A percentile compares a stretch with the other conserved stretches of the same genome.
These are phyloP conservation scores for Halictus ligatus DNA, from an alignment of 2,888 invertebrate species.

Conservation along the genomic window DNA sequence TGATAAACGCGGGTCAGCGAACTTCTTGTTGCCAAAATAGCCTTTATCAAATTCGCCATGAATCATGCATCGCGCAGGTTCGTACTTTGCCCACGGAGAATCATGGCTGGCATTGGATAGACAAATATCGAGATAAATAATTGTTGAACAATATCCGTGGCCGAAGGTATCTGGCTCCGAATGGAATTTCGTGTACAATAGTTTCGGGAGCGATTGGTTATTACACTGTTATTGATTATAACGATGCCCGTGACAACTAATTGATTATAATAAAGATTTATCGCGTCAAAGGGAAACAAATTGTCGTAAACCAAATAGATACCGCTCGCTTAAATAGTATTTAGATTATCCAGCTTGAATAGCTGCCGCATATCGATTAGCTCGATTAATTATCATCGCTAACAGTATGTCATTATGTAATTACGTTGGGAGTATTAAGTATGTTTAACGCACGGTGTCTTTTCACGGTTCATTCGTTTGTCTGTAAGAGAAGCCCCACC, in stretches of 20 bases:
- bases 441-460: neutral
- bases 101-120: constrained; percentile 9
- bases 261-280: neutral
- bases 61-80: constrained; percentile 41
- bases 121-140: constrained; percentile 39
- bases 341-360: neutral
- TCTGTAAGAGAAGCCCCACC: neutral
- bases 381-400: neutral
- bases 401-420: neutral
- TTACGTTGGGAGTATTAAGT: neutral
- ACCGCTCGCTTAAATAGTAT: neutral
- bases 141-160: neutral
- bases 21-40: constrained; percentile 55
- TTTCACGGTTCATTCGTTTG: neutral
- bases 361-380: neutral
- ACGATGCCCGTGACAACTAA: neutral
- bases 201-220: neutral
- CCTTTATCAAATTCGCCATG: constrained; percentile 48
- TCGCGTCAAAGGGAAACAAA: neutral
- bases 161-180: neutral
- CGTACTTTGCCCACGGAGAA: constrained; percentile 13
- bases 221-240: neutral
- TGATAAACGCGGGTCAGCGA: constrained; percentile 44
- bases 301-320: neutral
- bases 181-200: neutral